Conservation (phyloP, 2,888 invertebrate genomes). For the Apeira syringaria region DNA sequence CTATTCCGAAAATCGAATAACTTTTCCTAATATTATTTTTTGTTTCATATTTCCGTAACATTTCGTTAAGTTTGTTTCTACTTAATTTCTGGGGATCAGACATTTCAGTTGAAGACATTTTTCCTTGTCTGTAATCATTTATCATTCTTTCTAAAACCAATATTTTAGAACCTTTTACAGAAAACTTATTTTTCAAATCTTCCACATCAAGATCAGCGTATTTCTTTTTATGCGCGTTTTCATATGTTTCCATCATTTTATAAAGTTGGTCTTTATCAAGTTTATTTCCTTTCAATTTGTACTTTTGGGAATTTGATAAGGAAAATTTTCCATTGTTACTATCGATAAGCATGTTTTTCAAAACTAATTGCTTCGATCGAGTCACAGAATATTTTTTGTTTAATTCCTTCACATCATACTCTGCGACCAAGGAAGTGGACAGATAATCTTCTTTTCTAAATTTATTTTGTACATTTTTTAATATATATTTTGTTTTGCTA, state of each 20-base stretch:
- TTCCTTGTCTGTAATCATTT: conserved; percentile 32
- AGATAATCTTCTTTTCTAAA: conserved; percentile 22
- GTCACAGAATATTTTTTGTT: conserved; percentile 31
- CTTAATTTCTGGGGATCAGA: conserved; percentile 34
- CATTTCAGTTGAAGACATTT: conserved; percentile 34
- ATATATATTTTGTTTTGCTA: conserved; percentile 13
- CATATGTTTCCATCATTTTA: conserved; percentile 21
- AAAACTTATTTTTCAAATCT: conserved; percentile 35
- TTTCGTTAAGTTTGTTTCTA: conserved; percentile 31
- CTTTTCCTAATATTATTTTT: conserved; percentile 12
- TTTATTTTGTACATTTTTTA: conserved; percentile 39
- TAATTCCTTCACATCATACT: conserved; percentile 29
- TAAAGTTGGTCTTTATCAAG: conserved; percentile 23
- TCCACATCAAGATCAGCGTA: conserved; percentile 15
- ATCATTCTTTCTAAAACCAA: conserved; percentile 28
- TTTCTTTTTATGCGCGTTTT: conserved; percentile 14
- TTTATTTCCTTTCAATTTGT: conserved; percentile 23
- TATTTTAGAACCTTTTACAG: conserved; percentile 23
- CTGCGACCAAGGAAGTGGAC: conserved; percentile 36
- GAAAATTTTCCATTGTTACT: conserved; percentile 32
- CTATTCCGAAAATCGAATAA: not conserved
- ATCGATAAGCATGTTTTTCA: conserved; percentile 32
- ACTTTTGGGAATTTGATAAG: conserved; percentile 18
- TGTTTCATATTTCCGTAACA: conserved; percentile 37
- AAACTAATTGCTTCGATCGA: conserved; percentile 23